Conservation (phyloP, 2,888 invertebrate species). For the Lobophora halterata region DNA sequence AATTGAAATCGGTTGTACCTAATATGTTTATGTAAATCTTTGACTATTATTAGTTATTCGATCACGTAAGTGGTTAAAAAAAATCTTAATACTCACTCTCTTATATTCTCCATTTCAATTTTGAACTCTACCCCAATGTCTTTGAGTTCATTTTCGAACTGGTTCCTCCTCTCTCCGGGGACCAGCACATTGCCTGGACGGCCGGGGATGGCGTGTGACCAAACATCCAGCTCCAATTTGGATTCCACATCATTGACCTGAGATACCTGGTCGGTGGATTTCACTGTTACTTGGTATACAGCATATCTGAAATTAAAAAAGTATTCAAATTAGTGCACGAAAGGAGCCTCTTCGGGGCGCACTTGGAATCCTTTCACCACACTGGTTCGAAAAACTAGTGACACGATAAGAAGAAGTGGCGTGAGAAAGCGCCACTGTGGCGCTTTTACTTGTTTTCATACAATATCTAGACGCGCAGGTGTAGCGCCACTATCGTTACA, state of each 20-base stretch:
- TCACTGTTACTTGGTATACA: constrained; percentile 47
- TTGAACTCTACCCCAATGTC: constrained; percentile 42
- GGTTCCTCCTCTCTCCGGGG: constrained; percentile 36
- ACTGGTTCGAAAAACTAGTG: too few relatives aligned
- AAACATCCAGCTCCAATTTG: constrained; percentile 45
- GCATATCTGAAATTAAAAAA: constrained; percentile 43
- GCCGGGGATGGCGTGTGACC: constrained; percentile 44
- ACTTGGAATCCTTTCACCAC: too few relatives aligned
- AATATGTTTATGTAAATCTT: too few relatives aligned
- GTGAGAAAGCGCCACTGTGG: too few relatives aligned
- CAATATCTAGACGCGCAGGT: too few relatives aligned
- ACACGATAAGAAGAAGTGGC: too few relatives aligned
- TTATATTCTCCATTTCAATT: constrained; percentile 54
- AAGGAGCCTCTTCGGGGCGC: too few relatives aligned
- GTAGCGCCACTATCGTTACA: too few relatives aligned
- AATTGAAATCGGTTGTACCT: too few relatives aligned
- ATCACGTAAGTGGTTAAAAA: not conserved
- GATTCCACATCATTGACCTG: constrained; percentile 43
- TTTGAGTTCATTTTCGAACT: constrained; percentile 47
- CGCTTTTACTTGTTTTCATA: too few relatives aligned
- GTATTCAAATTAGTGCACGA: too few relatives aligned
- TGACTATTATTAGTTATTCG: too few relatives aligned
- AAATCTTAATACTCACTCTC: constrained; percentile 48
- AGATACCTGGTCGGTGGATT: constrained; percentile 38
- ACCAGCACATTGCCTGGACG: constrained; percentile 50